Evolutionary conservation across 1,140 invertebrate species (phyloP), one percentile per base, ranked within the genome.

Genomic region (Aphaenogaster floridana): DNA sequence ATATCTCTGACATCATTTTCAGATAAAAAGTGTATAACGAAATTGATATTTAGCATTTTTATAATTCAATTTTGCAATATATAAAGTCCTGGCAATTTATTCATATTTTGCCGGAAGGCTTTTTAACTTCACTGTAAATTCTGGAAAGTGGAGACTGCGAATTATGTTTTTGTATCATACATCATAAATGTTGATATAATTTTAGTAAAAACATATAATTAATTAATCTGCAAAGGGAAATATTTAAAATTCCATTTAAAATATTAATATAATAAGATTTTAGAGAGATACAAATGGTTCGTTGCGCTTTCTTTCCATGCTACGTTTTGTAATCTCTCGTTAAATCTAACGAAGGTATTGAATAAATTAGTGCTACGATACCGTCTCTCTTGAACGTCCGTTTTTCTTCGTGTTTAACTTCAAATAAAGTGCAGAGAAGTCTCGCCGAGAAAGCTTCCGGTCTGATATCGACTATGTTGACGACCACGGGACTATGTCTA

Each of bases 381-480:
- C 0, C 13, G 6, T 28, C 36, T 39, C 54, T n/a, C 28, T 21
- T 1, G 61, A 28, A 83, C 42, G 42, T 61, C 11, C 52, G 4
- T 28, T 61, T 74, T 84, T 36, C 69, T 74, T 84, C n/a, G 17
- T 28, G 42, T 84, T 76, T 61, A 48, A 63, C 17, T 84, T 76
- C 0, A 50, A 50, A 84, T 76, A 76, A 76, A 84, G 17, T 50
- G 21, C 42, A 63, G n/a, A 45, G 9, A 57, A 83, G 17, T 48
- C 52, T 9, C 28, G 4, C 5, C 9, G 50, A 17, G 50, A 69
- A 81, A 45, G 8, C 66, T 80, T 6, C 64, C 21, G 17, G 69
- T 13, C 9, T 50, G 80, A 76, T 84, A 74, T 74, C 42, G 54
- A 84, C 69, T 76, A 84, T 36, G 42, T 50, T 50, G 80, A 74